These are phyloP conservation scores for Taxidea taxus DNA, from an alignment of 2,113 vertebrate genomes.

Conservation along the genomic window DNA sequence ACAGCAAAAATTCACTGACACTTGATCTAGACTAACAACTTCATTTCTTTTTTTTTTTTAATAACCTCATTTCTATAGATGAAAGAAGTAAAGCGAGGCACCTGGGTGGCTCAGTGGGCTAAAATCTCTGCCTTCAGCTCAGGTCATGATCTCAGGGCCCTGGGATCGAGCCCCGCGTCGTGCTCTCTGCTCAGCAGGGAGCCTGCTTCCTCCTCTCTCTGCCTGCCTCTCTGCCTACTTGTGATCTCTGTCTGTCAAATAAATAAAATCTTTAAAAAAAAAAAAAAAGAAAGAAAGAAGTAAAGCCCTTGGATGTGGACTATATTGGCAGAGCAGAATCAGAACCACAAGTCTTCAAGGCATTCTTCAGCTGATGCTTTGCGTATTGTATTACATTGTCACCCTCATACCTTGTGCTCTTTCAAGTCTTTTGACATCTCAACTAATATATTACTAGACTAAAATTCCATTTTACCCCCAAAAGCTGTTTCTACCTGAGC, in stretches of 20 bases:
- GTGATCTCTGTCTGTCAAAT: too few relatives aligned
- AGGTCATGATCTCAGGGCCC: too few relatives aligned
- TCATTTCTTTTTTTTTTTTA: neutral
- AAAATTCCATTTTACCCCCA: neutral
- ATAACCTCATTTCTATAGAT: neutral
- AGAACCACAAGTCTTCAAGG: neutral
- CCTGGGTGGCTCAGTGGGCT: too few relatives aligned
- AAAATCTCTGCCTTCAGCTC: too few relatives aligned
- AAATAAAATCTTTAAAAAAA: too few relatives aligned
- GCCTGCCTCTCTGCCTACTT: too few relatives aligned
- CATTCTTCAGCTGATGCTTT: neutral
- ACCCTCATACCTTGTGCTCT: neutral
- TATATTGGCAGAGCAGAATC: neutral
- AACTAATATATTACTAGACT: neutral
- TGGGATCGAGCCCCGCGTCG: too few relatives aligned
- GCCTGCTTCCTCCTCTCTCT: too few relatives aligned
- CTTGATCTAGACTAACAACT: neutral
- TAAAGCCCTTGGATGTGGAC: neutral
- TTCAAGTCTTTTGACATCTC: neutral
- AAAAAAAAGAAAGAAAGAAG: too few relatives aligned
- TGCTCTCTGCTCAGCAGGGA: too few relatives aligned
- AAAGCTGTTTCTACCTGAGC: neutral
- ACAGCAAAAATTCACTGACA: neutral
- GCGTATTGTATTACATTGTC: neutral
- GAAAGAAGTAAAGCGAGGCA: neutral